Evolutionary conservation across 1,140 invertebrate species (phyloP).

Genomic region (Lutraria rhynchaena): DNA sequence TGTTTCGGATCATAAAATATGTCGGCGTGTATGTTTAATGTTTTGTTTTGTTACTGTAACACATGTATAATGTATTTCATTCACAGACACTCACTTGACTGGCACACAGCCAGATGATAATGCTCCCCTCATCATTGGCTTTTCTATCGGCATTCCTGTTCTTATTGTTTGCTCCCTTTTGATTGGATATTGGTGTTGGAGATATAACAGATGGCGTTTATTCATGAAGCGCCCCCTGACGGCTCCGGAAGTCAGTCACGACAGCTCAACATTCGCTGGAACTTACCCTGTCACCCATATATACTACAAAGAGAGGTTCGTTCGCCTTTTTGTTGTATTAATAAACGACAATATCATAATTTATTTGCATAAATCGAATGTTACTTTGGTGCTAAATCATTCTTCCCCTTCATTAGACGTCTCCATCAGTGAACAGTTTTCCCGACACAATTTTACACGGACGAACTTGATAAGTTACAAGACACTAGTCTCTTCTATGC

Average conservation of each 20-base stretch:
- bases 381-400: no score
- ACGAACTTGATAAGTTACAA: no score
- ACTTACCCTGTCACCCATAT: conserved; percentile 44
- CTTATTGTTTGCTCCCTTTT: neutral
- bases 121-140: conserved; percentile 34
- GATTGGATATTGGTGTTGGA: conserved; percentile 20
- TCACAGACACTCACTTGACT: neutral
- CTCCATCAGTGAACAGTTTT: no score
- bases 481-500: no score
- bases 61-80: no score
- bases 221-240: conserved; percentile 41
- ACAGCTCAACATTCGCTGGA: conserved; percentile 10
- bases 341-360: no score
- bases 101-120: neutral
- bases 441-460: no score
- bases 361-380: no score
- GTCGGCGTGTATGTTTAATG: neutral
- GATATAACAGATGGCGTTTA: conserved; percentile 33
- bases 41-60: neutral
- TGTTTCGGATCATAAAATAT: neutral
- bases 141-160: conserved; percentile 22
- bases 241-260: conserved; percentile 18
- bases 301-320: conserved; percentile 43
- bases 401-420: no score
- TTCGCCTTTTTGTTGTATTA: no score